These are phyloP conservation scores for Drosophila busckii DNA, from an alignment of 1,140 invertebrate species.

Conservation along the genomic window DNA sequence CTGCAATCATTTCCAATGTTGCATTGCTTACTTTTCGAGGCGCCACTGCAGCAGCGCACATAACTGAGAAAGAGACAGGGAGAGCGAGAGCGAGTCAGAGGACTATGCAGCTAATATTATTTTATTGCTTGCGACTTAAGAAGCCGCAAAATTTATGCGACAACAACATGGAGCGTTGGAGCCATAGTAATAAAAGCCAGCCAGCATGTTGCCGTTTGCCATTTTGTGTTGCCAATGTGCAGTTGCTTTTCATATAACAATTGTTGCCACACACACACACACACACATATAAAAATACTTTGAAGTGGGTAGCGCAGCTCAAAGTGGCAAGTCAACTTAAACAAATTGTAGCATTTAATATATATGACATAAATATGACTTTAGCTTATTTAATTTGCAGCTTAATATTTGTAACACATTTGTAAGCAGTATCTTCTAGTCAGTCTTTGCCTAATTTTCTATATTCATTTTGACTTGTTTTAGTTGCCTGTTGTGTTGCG, in stretches of 20 bases:
- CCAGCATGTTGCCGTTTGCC: conserved; percentile 58
- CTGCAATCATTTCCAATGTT: conserved; percentile 66
- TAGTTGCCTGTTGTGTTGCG: conserved; percentile 30
- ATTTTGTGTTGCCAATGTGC: conserved; percentile 56
- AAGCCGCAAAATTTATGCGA: conserved; percentile 77
- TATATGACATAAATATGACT: no score
- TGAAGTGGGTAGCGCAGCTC: no score
- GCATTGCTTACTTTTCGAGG: conserved; percentile 68
- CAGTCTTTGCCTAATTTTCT: no score
- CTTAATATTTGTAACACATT: no score
- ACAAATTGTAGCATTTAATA: no score
- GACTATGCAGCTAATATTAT: conserved; percentile 73
- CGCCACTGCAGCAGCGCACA: conserved; percentile 9
- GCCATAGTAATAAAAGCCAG: conserved; percentile 72
- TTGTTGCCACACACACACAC: no score
- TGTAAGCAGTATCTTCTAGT: no score
- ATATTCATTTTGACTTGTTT: conserved; percentile 13
- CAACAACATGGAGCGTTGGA: conserved; percentile 53
- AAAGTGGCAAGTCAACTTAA: no score
- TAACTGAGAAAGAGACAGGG: background rate
- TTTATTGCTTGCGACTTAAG: conserved; percentile 77
- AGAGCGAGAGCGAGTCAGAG: conserved; percentile 23
- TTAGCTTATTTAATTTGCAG: no score
- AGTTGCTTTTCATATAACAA: conserved; percentile 36
- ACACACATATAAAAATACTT: no score